A percentile compares a stretch with the other conserved stretches of the same genome.
Evolutionary conservation across 2,797 vertebrate genomes (phyloP).

Genomic region (Pyrocephalus nanus): DNA sequence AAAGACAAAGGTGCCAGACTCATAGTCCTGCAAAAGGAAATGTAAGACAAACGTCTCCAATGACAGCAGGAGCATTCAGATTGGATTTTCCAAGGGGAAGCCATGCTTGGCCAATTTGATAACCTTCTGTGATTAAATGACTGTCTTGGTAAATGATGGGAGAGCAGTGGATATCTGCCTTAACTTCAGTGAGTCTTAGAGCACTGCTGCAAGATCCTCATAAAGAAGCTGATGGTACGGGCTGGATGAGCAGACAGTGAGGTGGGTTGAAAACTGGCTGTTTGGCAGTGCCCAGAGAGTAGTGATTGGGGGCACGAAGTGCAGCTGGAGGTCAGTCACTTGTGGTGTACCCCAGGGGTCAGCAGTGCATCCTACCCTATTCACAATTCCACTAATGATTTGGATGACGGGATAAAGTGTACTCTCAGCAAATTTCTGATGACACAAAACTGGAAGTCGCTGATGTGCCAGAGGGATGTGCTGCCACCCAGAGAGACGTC

Average conservation of each 20-base stretch:
- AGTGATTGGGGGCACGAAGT: fast-evolving
- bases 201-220: not conserved
- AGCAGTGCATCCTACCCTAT: not conserved
- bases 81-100: not conserved
- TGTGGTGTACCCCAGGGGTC: not conserved
- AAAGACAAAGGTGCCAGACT: not conserved
- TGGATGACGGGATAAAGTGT: not conserved
- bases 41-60: not conserved
- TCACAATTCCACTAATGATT: not conserved
- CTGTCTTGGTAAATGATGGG: not conserved
- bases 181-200: not conserved
- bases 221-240: not conserved
- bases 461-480: not conserved
- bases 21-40: not conserved
- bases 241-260: not conserved
- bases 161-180: not conserved
- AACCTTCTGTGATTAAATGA: not conserved
- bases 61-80: not conserved
- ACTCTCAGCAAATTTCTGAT: not conserved
- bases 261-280: not conserved
- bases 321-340: not conserved
- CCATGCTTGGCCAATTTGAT: not conserved
- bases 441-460: not conserved
- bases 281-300: not conserved
- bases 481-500: not conserved